A percentile compares a stretch with the other conserved stretches of the same genome.
These are phyloP conservation scores for Nomada ferruginata DNA, from an alignment of 2,888 invertebrate species.

Conservation along the genomic window DNA sequence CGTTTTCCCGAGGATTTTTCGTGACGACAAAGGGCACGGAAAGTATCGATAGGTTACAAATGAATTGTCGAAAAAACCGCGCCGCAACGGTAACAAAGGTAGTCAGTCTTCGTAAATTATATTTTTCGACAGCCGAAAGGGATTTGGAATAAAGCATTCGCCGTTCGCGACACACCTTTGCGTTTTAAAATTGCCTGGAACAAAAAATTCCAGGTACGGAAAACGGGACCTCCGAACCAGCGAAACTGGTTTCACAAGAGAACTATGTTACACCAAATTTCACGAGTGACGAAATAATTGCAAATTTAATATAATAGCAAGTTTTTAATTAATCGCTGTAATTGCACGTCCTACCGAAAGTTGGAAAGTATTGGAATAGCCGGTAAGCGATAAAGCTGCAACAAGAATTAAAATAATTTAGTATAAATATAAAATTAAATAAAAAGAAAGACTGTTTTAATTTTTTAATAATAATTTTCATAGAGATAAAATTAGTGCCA, in stretches of 20 bases:
- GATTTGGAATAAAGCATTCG: conserved; percentile 1
- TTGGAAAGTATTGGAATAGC: not conserved
- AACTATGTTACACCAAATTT: not conserved
- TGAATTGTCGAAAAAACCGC: not conserved
- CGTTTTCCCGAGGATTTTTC: conserved; percentile 16
- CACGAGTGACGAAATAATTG: not conserved
- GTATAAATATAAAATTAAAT: too few species aligned
- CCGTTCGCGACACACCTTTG: not conserved
- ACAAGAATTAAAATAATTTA: too few species aligned
- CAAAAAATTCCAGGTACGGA: not conserved
- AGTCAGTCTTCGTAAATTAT: not conserved
- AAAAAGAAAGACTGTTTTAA: too few species aligned
- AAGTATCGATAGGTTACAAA: conserved; percentile 8
- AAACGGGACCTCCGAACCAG: not conserved
- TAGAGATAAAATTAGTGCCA: too few species aligned
- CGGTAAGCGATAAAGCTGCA: not conserved
- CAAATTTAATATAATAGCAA: not conserved
- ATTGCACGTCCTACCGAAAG: not conserved
- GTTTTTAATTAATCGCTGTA: not conserved
- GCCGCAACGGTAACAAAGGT: not conserved
- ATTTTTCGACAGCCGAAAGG: not conserved
- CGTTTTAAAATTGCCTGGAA: not conserved
- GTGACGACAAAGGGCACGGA: not conserved
- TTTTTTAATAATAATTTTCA: too few species aligned
- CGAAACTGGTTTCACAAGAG: not conserved